phyloP scores from a whole-genome alignment of 2,888 invertebrate species.

The Agrochola circellaris region DNA sequence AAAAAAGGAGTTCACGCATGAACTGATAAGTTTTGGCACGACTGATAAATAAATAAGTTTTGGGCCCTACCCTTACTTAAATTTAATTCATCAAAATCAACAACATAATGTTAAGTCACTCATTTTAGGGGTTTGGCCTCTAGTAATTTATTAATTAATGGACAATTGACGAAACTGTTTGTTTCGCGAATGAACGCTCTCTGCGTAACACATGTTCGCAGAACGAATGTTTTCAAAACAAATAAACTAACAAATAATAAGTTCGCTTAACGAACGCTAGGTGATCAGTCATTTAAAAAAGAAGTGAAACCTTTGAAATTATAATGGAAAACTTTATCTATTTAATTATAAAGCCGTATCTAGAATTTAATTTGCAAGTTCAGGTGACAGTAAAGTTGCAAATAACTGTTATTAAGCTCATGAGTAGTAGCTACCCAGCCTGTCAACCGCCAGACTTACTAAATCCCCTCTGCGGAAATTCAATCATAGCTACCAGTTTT shows the following conservation, averaged over 20 bases:
- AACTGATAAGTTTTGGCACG: neutral
- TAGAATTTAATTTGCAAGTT: neutral
- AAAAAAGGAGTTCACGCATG: neutral
- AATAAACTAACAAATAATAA: too few species aligned
- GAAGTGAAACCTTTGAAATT: neutral
- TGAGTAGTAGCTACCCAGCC: conserved; percentile 17
- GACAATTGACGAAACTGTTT: neutral
- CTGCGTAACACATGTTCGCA: neutral
- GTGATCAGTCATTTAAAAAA: neutral
- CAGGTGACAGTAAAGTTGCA: conserved; percentile 12
- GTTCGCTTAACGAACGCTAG: neutral
- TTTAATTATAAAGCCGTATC: neutral
- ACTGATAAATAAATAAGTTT: neutral
- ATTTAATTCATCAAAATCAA: too few species aligned
- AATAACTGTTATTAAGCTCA: conserved; percentile 41
- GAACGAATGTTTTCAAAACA: neutral
- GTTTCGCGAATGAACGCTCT: too few species aligned
- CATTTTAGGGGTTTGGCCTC: neutral
- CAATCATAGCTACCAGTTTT: conserved; percentile 68
- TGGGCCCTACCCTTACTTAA: neutral
- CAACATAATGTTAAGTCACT: too few species aligned
- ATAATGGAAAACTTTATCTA: neutral
- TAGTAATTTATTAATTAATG: neutral
- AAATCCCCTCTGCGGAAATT: conserved; percentile 70
- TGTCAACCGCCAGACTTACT: conserved; percentile 35